phyloP scores from a whole-genome alignment of 1,140 invertebrate genomes.

The Hylaeus anthracinus region DNA sequence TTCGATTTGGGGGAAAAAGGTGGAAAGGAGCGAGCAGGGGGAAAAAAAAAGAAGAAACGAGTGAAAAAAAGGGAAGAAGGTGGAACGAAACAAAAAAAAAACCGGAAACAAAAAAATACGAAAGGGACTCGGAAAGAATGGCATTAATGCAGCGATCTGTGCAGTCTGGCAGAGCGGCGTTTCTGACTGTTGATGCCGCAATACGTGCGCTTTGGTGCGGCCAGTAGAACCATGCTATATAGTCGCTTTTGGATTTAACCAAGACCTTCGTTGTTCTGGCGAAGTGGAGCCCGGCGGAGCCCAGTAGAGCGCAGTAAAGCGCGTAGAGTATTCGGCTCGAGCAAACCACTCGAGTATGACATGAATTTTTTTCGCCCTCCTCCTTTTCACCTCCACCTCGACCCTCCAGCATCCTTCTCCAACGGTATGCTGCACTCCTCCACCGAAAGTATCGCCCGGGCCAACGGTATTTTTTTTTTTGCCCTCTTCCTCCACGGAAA shows the following conservation, averaged over 20 bases:
- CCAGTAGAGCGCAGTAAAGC: conserved; percentile 60
- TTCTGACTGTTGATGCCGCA: conserved; percentile 39
- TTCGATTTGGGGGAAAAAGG: conserved; percentile 15
- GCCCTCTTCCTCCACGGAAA: neutral
- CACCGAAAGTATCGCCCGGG: conserved; percentile 22
- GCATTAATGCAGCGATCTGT: conserved; percentile 48
- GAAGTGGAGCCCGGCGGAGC: conserved; percentile 54
- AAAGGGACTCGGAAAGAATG: conserved; percentile 34
- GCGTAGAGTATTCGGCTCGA: conserved; percentile 53
- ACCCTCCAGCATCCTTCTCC: neutral
- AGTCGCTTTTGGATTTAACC: conserved; percentile 58
- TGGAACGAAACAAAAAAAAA: neutral
- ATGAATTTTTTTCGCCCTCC: conserved; percentile 52
- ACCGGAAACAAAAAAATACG: conserved; percentile 6
- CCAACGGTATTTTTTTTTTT: neutral
- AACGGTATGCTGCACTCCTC: neutral
- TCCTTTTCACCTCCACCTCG: conserved; percentile 1
- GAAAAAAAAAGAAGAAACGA: neutral
- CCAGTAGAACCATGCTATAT: conserved; percentile 45
- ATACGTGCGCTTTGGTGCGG: conserved; percentile 51
- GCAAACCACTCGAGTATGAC: conserved; percentile 63
- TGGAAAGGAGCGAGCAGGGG: no score
- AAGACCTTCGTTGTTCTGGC: conserved; percentile 55
- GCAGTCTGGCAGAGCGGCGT: conserved; percentile 45
- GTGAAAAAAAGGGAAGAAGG: neutral